Evolutionary conservation across 35 echinoderm and acorn worm genomes (phyloP), one percentile per base, ranked within the genome.

Genomic region (Apostichopus parvimensis): DNA sequence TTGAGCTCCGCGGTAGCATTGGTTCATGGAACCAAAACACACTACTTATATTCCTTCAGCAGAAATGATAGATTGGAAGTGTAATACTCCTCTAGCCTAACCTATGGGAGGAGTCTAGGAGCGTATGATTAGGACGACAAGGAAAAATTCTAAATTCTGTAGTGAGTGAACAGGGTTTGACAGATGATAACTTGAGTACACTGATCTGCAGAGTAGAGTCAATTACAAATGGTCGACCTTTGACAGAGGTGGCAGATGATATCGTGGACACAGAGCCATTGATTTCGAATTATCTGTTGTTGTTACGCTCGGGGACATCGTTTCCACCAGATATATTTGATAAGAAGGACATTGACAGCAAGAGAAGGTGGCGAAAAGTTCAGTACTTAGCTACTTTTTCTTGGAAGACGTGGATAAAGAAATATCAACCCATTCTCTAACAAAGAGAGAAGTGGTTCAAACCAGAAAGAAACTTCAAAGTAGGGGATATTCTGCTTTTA

Each of bases 21-120:
- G 89, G 64, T 60, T 68, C 65, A 52, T 94, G 93, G 93, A 90
- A 94, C 64, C 79, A 90, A 34, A 81, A 92, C 25, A 79, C 91
- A 0, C 0, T 82, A 8, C 6, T 15, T 56, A 45, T 26, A 6
- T 81, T 81, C 79, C 79, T 81, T 53, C 18, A 81, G 20, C 10
- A 45, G 79, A 45, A 81, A 81, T 45, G 79, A 82, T 82, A 14
- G 22, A 14, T 23, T 82, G 79, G 79, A 56, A 56, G 25, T 81
- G 22, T 81, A 81, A 81, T 25, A 22, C 79, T 81, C 25, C 79
- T 0, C n/a, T 5, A 15, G 79, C 79, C 12, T 81, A 18, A 13
- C 79, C 22, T 23, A 81, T 81, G 54, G 79, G 79, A 13, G 79
- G 79, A 9, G 79, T 25, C 28, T 81, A 23, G 79, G 54, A 81